Conservation (phyloP, 2,888 invertebrate species). For the Dynastes maya region DNA sequence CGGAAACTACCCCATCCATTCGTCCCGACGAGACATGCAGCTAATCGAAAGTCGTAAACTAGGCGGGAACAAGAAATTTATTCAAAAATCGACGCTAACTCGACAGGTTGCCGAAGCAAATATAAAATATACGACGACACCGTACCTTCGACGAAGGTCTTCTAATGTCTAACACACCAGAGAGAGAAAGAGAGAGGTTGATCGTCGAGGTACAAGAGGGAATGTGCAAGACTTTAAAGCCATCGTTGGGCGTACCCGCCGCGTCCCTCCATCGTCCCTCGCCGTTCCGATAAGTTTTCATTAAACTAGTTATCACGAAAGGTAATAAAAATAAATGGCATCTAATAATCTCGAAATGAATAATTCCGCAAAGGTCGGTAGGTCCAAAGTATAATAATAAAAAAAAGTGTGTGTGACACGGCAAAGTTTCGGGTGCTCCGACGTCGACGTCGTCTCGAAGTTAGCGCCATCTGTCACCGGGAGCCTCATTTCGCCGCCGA, state of each 20-base stretch:
- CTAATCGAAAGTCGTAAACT: constrained; percentile 9
- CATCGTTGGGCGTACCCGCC: too few species aligned
- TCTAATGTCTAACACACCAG: background rate
- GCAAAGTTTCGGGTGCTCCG: constrained; percentile 61
- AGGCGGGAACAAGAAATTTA: constrained; percentile 22
- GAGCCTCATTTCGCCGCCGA: constrained; percentile 65
- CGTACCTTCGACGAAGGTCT: too few species aligned
- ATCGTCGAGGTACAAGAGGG: too few species aligned
- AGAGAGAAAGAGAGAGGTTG: background rate
- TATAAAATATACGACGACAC: constrained; percentile 13
- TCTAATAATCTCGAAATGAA: constrained; percentile 60
- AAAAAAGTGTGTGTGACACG: constrained; percentile 60
- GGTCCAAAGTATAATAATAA: constrained; percentile 52
- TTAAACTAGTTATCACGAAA: constrained; percentile 51
- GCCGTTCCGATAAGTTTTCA: constrained; percentile 45
- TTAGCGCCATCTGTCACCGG: constrained; percentile 66
- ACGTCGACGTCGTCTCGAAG: constrained; percentile 56
- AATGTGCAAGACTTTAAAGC: too few species aligned
- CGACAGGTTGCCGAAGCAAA: constrained; percentile 32
- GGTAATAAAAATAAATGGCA: constrained; percentile 51
- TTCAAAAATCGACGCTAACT: constrained; percentile 19
- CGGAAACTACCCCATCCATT: background rate
- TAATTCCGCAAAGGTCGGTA: constrained; percentile 61
- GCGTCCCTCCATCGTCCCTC: background rate
- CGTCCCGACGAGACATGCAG: background rate